Conservation (phyloP, 2,113 vertebrate species). For the Laticauda laticaudata region DNA sequence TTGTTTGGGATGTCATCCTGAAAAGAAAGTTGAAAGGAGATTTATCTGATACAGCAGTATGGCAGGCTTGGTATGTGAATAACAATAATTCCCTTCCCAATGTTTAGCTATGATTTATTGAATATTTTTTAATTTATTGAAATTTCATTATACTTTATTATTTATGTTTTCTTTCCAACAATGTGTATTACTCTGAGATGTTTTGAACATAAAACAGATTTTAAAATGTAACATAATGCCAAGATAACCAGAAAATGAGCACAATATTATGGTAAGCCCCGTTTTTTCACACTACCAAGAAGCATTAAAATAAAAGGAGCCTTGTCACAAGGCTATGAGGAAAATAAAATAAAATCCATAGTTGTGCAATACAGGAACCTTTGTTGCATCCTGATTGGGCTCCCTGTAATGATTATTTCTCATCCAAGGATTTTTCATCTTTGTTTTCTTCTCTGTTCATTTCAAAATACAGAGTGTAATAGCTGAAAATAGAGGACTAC, state of each 20-base stretch:
- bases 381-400: neutral
- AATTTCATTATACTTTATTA: neutral
- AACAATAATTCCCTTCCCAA: neutral
- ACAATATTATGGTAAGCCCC: neutral
- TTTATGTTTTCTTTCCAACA: neutral
- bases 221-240: neutral
- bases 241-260: neutral
- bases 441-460: neutral
- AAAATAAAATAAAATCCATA: neutral
- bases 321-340: neutral
- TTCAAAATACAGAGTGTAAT: neutral
- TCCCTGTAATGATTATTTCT: neutral
- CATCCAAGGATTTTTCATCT: neutral
- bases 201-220: neutral
- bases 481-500: neutral
- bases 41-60: neutral
- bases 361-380: neutral
- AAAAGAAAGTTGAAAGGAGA: neutral
- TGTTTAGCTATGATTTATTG: neutral
- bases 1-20: constrained; percentile 20
- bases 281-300: neutral
- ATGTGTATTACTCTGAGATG: neutral
- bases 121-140: neutral
- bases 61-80: neutral
- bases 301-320: neutral